Base-by-base conservation (phyloP, 2,113 vertebrate species). In the Anolis sagrei region DNA sequence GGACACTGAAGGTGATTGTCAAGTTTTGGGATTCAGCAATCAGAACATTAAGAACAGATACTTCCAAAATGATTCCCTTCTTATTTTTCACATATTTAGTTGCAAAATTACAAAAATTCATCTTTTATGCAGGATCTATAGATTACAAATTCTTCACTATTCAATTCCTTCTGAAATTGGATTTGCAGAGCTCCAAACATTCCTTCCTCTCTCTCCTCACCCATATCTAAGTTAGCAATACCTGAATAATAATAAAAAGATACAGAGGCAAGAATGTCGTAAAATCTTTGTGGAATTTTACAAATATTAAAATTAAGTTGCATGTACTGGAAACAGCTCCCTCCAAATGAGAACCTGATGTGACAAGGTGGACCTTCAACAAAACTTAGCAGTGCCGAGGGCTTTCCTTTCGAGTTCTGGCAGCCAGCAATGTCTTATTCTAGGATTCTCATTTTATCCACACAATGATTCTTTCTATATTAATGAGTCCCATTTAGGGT, bases 1-100 rank as follows among this genome's bases (percentile, higher is more conserved):
- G 54, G 29, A 69, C 90, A 89, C 79, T 86, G 70, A 93, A 84
- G 61, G 89, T 82, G 29, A 89, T 86, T 91, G 84, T 86, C 83
- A 92, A 89, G 93, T 84, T 90, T 92, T 32, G 51, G 1, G 39
- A 77, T 25, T 78, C 73, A 82, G 80, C 93, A 91, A 78, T 76
- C 36, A 94, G n/a, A 93, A 93, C 91, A 32, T 84, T 86, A 64
- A 85, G 51, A 81, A 87, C 74, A 62, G 5, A 81, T 76, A 7
- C 36, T 66, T 48, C 62, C 44, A 68, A 32, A 68, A 21, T 81
- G 10, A 18, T 81, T 23, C 21, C 36, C 5, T 13, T 62, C 77
- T 39, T 23, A 62, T 79, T 29, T 14, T 34, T 19, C 66, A 29
- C 5, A 19, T 80, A 10, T 80, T 58, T 4, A 13, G 32, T 36